Conservation (phyloP, 2,888 invertebrate genomes). For the Hoplodrina ambigua region DNA sequence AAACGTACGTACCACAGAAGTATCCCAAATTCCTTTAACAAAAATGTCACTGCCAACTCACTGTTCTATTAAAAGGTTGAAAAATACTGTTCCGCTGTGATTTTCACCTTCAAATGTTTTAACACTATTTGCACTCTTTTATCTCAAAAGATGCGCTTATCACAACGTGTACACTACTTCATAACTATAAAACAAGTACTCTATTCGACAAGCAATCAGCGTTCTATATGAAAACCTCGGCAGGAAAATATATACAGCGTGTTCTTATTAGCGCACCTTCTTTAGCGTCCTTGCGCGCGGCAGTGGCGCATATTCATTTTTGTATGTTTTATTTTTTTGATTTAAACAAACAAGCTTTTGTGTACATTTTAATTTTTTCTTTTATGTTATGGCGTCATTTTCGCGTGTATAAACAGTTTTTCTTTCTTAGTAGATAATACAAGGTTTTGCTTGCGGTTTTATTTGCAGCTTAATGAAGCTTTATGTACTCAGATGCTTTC, state of each 20-base stretch:
- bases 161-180: conserved; percentile 49
- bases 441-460: no score
- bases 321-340: no score
- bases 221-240: conserved; percentile 31
- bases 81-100: background rate
- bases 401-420: no score
- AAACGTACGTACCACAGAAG: background rate
- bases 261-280: conserved; percentile 17
- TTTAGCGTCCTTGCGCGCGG: no score
- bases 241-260: conserved; percentile 26
- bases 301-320: no score
- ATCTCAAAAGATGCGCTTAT: conserved; percentile 56
- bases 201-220: conserved; percentile 49
- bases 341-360: no score
- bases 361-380: no score
- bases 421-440: no score
- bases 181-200: conserved; percentile 44
- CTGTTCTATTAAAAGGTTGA: background rate
- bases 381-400: no score
- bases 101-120: conserved; percentile 46
- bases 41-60: conserved; percentile 6
- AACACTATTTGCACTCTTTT: conserved; percentile 47
- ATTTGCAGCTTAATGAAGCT: no score
- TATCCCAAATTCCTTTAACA: background rate
- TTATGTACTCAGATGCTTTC: no score